Percentiles rank a stretch among this genome's conserved stretches.
phyloP scores from a whole-genome alignment of 2,888 invertebrate genomes.

The Diarsia dahlii region DNA sequence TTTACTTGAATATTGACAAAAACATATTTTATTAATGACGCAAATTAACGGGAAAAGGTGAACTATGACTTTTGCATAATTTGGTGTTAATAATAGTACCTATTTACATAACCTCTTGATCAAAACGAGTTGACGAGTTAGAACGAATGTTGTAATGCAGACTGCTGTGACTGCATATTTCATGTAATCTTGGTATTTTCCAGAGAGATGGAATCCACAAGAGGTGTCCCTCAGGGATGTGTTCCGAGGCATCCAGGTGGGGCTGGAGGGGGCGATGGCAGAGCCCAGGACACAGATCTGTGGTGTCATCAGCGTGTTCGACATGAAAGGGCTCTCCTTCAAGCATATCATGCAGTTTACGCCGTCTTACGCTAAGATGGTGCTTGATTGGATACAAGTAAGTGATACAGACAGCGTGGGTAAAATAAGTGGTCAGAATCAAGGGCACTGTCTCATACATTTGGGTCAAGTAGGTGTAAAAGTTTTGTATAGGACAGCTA shows the following conservation, averaged over 20 bases:
- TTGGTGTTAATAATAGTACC: conserved; percentile 11
- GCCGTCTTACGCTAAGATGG: conserved; percentile 93
- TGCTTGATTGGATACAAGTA: conserved; percentile 94
- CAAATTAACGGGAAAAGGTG: neutral
- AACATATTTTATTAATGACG: neutral
- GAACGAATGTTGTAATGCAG: conserved; percentile 3
- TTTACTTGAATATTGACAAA: neutral
- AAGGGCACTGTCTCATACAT: no score
- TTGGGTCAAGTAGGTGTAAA: no score
- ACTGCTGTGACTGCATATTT: neutral
- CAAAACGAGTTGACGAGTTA: conserved; percentile 22
- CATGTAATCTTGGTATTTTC: conserved; percentile 59
- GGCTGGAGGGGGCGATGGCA: conserved; percentile 94
- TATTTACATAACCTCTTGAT: conserved; percentile 6
- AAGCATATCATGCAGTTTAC: conserved; percentile 94
- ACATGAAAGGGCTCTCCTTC: conserved; percentile 94
- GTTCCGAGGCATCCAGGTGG: conserved; percentile 93
- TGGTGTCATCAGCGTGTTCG: conserved; percentile 94
- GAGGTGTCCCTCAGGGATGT: conserved; percentile 92
- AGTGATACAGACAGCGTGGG: no score
- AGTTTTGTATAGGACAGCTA: no score
- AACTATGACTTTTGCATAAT: neutral
- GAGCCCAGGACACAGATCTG: conserved; percentile 95
- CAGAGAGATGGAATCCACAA: conserved; percentile 94
- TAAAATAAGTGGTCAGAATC: no score